Evolutionary conservation across 2,797 vertebrate genomes (phyloP).

Genomic region (Notamacropus eugenii): DNA sequence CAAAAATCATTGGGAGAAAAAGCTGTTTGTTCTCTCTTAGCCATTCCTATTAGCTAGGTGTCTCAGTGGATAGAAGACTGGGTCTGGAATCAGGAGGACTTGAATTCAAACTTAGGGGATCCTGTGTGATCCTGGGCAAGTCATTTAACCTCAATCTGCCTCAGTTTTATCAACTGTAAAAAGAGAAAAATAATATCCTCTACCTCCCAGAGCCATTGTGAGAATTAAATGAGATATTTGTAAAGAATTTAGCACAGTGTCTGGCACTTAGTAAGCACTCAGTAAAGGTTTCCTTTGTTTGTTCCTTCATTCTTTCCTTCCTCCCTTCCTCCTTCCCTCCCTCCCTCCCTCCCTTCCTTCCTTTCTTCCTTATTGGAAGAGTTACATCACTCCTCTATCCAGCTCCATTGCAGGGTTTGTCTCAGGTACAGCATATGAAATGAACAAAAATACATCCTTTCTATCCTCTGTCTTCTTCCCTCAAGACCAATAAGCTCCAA

Average conservation of each 20-base stretch:
- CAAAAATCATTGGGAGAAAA: not conserved
- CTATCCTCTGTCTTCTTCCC: not conserved
- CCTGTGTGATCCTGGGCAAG: not conserved
- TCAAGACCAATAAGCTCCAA: not conserved
- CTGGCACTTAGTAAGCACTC: not conserved
- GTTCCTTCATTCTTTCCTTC: too few relatives aligned
- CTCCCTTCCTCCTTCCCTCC: too few relatives aligned
- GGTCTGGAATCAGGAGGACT: not conserved
- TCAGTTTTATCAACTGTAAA: not conserved
- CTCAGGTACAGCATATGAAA: not conserved
- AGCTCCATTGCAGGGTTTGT: not conserved
- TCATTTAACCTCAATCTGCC: not conserved
- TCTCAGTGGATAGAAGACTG: not conserved
- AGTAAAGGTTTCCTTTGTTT: not conserved
- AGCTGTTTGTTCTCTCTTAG: not conserved
- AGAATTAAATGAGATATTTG: not conserved
- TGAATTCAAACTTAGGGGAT: not conserved
- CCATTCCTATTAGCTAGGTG: not conserved
- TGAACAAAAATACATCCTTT: not conserved
- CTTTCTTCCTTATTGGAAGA: not conserved
- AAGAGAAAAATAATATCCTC: not conserved
- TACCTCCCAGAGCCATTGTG: not conserved
- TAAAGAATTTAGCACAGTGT: not conserved
- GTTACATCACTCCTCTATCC: not conserved
- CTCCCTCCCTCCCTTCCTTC: too few relatives aligned